Base-by-base conservation (phyloP, 2,797 vertebrate species). In the Spinus olivaceus region DNA sequence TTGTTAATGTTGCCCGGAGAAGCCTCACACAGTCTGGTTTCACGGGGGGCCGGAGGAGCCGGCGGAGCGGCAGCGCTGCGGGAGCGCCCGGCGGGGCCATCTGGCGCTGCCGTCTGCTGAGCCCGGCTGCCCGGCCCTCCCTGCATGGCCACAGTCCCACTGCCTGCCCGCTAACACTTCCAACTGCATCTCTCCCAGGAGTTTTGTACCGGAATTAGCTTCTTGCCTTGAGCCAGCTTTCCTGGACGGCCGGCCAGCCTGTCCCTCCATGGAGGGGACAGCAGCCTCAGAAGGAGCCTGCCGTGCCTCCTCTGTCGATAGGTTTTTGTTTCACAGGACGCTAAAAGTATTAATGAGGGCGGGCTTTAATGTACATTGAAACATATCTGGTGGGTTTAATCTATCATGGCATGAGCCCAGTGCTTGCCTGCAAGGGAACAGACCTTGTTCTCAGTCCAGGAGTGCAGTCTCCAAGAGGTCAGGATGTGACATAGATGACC, bases 271-370 rank as follows among this genome's bases (percentile, higher is more conserved):
- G 0, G 41, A 47, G 54, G 35, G 14, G 20, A 81, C 37, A 39
- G 30, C 51, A 32, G 24, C 66, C 89, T 30, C 25, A 6, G 64
- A 56, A 61, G 63, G 56, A 50, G 37, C 42, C 44, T 16, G 47
- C 65, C 1, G 0, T 20, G 69, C 59, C 63, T 66, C 65, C 64
- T 78, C 20, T 0, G 1, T 14, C 14, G 37, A 2, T 28, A 33
- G 1, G 28, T 14, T 28, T 59, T 57, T 63, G 59, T 79, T 83
- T 88, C 33, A 47, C 32, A 9, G 72, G 72, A 39, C 65, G 22
- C 44, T 32, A 2, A 10, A 72, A 46, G 86, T 53, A 44, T 81
- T 78, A 42, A 39, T 10, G 22, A 81, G 54, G 57, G 51, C 27
- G 10, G 50, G 8, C 46, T 65, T 8, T 30, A 23, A n/a, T 1